These are phyloP conservation scores for Buathra laborator DNA, from an alignment of 2,888 invertebrate species.

Conservation along the genomic window DNA sequence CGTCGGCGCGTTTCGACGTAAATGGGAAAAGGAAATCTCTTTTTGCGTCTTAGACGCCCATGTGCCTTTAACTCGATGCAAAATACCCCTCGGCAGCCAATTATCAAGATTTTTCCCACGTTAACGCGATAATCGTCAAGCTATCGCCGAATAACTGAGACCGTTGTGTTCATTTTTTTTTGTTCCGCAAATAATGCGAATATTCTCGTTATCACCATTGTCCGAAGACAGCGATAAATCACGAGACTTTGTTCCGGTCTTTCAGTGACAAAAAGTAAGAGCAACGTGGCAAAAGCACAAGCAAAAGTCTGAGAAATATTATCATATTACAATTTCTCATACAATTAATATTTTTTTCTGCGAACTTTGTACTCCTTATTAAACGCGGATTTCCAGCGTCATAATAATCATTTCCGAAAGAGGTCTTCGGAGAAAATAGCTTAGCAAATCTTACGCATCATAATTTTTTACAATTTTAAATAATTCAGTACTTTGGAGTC, in stretches of 20 bases:
- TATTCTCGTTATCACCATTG: conserved; percentile 52
- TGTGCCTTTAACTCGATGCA: conserved; percentile 71
- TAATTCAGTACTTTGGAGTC: too few species aligned
- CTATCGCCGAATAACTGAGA: conserved; percentile 59
- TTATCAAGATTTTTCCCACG: conserved; percentile 75
- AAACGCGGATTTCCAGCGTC: too few species aligned
- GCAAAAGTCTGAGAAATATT: conserved; percentile 40
- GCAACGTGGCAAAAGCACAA: conserved; percentile 7
- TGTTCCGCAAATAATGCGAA: conserved; percentile 42
- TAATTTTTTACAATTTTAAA: too few species aligned
- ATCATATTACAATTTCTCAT: conserved; percentile 7
- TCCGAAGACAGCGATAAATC: conserved; percentile 56
- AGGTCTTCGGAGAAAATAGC: too few species aligned
- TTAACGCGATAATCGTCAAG: conserved; percentile 70
- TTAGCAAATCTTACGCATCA: too few species aligned
- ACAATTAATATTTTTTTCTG: background rate
- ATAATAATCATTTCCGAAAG: too few species aligned
- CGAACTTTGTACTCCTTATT: too few species aligned
- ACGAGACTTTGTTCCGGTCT: conserved; percentile 14
- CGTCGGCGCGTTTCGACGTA: conserved; percentile 70
- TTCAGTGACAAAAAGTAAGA: conserved; percentile 58
- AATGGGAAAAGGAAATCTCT: conserved; percentile 79
- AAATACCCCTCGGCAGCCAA: conserved; percentile 70
- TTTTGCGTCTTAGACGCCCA: conserved; percentile 67
- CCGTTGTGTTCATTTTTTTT: conserved; percentile 25